Conservation (phyloP, 2,113 vertebrate genomes). For the Gallinago undulata region DNA sequence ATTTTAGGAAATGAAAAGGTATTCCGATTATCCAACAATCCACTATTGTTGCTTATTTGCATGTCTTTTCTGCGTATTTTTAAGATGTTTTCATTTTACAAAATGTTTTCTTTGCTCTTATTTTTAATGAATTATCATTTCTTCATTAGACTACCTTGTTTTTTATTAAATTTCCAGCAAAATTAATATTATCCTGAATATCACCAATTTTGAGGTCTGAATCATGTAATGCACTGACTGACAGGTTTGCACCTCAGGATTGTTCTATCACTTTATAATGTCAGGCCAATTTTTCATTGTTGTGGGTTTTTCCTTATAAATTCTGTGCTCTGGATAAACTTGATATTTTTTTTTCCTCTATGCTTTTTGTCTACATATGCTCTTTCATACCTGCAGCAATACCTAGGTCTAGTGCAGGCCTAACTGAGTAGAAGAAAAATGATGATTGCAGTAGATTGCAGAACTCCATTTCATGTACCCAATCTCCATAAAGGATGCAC, state of each 20-base stretch:
- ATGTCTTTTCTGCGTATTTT: background rate
- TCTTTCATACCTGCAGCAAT: background rate
- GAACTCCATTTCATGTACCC: background rate
- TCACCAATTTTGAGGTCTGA: background rate
- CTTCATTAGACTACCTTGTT: background rate
- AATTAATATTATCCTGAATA: background rate
- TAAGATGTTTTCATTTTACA: background rate
- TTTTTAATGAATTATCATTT: background rate
- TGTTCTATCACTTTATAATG: background rate
- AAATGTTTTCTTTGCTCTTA: background rate
- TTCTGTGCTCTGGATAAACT: background rate
- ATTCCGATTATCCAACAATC: background rate
- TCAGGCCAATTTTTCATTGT: background rate
- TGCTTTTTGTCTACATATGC: accelerated
- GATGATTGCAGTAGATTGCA: background rate
- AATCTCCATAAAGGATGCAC: background rate
- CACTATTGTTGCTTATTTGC: background rate
- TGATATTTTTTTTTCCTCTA: background rate
- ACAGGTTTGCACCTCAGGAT: background rate
- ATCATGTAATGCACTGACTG: background rate
- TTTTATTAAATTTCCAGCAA: background rate
- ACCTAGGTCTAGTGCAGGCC: background rate
- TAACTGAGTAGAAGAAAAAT: background rate
- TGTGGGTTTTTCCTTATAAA: background rate
- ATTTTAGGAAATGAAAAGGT: background rate